phyloP scores from a whole-genome alignment of 2,113 vertebrate species.

The Caloenas nicobarica region DNA sequence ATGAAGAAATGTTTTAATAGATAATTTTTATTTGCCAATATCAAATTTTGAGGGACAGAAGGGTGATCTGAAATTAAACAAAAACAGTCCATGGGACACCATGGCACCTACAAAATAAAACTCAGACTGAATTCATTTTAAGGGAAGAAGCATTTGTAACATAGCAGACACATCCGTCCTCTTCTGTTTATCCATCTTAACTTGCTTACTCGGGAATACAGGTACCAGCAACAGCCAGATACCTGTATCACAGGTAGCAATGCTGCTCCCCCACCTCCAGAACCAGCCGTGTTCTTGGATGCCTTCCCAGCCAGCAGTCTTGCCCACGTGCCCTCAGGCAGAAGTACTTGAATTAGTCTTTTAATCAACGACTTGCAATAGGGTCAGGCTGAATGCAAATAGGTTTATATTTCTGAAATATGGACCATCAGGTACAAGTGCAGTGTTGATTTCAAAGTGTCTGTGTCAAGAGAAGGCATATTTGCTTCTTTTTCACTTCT shows the following conservation, averaged over 20 bases:
- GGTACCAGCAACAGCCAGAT: background rate
- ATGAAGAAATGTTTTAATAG: background rate
- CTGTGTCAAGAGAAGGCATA: background rate
- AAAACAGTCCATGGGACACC: background rate
- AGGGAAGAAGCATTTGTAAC: background rate
- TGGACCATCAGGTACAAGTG: background rate
- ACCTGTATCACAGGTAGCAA: background rate
- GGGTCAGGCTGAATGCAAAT: background rate
- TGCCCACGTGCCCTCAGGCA: background rate
- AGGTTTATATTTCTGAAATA: background rate
- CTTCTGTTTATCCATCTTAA: background rate
- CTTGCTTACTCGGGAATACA: background rate
- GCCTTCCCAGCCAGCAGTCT: background rate
- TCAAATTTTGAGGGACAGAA: background rate
- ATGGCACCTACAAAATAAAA: background rate
- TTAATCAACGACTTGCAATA: background rate
- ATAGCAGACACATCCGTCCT: rapidly evolving
- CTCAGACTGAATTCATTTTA: background rate
- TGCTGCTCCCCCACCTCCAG: background rate
- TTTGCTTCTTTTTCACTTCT: background rate
- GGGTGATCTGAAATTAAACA: background rate
- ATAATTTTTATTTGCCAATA: background rate
- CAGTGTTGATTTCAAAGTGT: background rate
- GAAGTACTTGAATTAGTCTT: background rate
- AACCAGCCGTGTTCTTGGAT: background rate